Base-by-base conservation (phyloP, 2,113 vertebrate genomes). In the Antennarius striatus region DNA sequence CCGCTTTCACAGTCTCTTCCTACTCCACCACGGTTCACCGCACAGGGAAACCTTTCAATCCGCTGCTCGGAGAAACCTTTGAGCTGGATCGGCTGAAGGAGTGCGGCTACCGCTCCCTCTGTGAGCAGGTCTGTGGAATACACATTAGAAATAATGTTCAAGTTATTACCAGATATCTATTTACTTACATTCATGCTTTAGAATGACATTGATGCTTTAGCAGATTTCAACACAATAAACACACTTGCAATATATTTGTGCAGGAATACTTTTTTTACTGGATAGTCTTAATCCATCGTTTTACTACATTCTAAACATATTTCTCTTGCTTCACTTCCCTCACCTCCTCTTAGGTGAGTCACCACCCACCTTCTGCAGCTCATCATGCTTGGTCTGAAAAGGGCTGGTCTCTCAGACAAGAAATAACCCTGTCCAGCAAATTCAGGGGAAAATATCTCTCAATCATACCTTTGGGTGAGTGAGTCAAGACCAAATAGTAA, bases 361-460 rank as follows among this genome's bases (percentile, higher is more conserved):
- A 98, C 85, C 97, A 98, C 53, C 97, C 97, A 0, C 97, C 97
- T 0, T 96, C 97, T 0, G 97, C 97, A 0, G 96, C 96, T 1
- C 97, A 98, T 86, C 95, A 98, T 0, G 96, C 93, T 0, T 88
- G 95, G 58, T 98, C 97, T 77, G 95, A 92, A 73, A 91, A 95
- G 5, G 97, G 97, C 68, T 99, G 97, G 97, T 96, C 92, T 0
- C 91, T 98, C 54, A 94, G 93, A 58, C 97, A 98, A 81, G 96
- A 99, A 76, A 98, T 99, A 14, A 94, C 95, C 51, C 90, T 99
- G 84, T 96, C 96, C 91, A 99, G 97, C 96, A 99, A 99, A 59
- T 98, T 99, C 61, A 93, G 97, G 61, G 97, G 97, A n/a, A 99
- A 99, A 96, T 99, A 98, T 77, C 94, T 99, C 73, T 99, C 97